phyloP scores from a whole-genome alignment of 2,113 vertebrate genomes.

The Pelecanus crispus region DNA sequence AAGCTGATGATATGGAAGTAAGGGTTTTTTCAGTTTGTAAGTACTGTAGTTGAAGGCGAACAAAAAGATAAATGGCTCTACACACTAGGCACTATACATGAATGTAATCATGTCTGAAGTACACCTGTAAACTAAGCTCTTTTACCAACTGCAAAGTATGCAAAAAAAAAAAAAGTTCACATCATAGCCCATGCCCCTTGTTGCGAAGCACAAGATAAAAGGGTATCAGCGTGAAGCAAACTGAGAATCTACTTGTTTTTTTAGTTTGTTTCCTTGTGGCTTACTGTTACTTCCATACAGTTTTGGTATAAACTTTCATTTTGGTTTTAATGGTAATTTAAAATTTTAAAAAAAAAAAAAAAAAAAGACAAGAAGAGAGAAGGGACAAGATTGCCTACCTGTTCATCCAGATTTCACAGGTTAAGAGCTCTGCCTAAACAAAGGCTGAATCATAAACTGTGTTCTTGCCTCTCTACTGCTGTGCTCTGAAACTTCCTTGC shows the following conservation, averaged over 20 bases:
- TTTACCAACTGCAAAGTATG: background rate
- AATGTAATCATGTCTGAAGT: constrained; percentile 11
- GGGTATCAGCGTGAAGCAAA: background rate
- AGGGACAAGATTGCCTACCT: background rate
- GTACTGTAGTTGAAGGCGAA: background rate
- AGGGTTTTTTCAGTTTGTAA: background rate
- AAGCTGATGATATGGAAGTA: constrained; percentile 19
- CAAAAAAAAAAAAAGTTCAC: background rate
- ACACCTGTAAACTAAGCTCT: background rate
- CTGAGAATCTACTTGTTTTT: background rate
- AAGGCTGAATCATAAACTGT: background rate
- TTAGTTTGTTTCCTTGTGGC: background rate
- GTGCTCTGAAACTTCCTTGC: background rate
- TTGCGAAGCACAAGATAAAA: background rate
- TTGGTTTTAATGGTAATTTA: background rate
- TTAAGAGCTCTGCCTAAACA: background rate
- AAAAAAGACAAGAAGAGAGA: background rate
- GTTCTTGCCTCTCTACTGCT: background rate
- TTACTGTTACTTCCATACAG: background rate
- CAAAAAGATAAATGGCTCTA: constrained; percentile 15
- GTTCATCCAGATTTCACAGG: background rate
- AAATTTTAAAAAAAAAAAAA: background rate
- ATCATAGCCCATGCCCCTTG: background rate
- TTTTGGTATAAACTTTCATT: background rate
- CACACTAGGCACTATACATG: background rate